These are phyloP conservation scores for Drosophila repleta DNA, from an alignment of 1,140 invertebrate species.

Conservation along the genomic window DNA sequence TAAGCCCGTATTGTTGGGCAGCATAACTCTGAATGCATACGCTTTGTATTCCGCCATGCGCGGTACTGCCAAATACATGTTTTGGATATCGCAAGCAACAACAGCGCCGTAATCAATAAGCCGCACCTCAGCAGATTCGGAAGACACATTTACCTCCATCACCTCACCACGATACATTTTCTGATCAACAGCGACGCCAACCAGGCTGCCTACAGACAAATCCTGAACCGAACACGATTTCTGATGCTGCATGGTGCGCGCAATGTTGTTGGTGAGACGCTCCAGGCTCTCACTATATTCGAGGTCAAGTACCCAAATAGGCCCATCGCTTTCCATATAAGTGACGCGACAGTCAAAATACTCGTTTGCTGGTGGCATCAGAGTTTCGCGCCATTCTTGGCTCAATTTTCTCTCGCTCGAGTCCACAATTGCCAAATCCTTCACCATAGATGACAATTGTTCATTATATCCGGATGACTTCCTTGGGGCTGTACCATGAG, in stretches of 20 bases:
- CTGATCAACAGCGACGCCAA: constrained; percentile 5
- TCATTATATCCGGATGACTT: neutral
- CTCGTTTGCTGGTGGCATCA: constrained; percentile 4
- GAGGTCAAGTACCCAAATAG: constrained; percentile 47
- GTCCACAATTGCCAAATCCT: neutral
- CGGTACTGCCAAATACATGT: constrained; percentile 29
- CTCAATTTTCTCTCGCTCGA: neutral
- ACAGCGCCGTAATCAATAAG: constrained; percentile 49
- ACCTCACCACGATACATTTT: constrained; percentile 37
- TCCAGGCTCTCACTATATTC: constrained; percentile 36
- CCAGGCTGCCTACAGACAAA: constrained; percentile 29
- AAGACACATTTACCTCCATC: neutral
- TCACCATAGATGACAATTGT: neutral
- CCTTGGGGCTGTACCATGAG: no score
- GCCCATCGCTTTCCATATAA: constrained; percentile 36
- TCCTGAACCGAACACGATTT: constrained; percentile 8
- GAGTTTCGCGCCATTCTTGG: constrained; percentile 32
- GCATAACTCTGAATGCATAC: constrained; percentile 44
- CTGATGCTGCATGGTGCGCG: constrained; percentile 1
- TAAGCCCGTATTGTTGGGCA: constrained; percentile 31
- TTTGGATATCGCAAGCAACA: neutral
- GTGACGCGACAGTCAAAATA: constrained; percentile 57
- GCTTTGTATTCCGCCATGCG: constrained; percentile 43
- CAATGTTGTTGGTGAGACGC: constrained; percentile 22
- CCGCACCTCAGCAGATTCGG: constrained; percentile 20